Evolutionary conservation across 2,888 invertebrate genomes (phyloP).

Genomic region (Anthrax anthrax): DNA sequence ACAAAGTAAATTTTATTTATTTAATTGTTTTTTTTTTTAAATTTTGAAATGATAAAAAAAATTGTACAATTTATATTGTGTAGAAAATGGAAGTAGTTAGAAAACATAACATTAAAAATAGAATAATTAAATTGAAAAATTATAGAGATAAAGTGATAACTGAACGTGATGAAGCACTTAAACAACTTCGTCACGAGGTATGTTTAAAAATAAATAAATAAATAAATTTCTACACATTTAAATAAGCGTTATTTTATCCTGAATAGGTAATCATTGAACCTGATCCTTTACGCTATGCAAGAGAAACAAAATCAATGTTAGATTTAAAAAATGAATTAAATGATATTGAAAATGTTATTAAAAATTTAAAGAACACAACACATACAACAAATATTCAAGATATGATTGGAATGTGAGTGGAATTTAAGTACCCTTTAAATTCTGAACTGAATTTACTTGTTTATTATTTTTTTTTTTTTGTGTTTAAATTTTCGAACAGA

Average conservation of each 20-base stretch:
- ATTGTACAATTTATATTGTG: not conserved
- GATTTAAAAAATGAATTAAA: conserved; percentile 24
- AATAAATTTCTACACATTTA: too few relatives aligned
- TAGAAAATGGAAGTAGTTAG: conserved; percentile 22
- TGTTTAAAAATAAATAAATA: too few relatives aligned
- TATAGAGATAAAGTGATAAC: conserved; percentile 14
- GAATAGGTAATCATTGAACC: conserved; percentile 5
- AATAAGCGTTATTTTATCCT: too few relatives aligned
- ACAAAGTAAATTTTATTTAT: conserved; percentile 3
- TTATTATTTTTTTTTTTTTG: not conserved
- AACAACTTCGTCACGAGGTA: conserved; percentile 14
- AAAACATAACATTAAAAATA: conserved; percentile 20
- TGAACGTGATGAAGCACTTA: conserved; percentile 10
- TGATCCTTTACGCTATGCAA: conserved; percentile 24
- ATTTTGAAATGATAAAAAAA: not conserved
- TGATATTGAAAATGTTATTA: conserved; percentile 25
- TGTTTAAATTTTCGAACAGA: too few relatives aligned
- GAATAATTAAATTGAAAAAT: conserved; percentile 19
- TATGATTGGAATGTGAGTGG: conserved; percentile 15
- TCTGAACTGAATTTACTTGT: too few relatives aligned
- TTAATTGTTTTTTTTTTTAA: not conserved
- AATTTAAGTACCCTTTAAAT: not conserved
- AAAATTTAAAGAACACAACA: conserved; percentile 28
- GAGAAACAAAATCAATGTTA: conserved; percentile 30
- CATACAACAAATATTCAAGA: conserved; percentile 26